Conservation (phyloP, 2,797 vertebrate genomes). For the Micropoecilia bifurca region DNA sequence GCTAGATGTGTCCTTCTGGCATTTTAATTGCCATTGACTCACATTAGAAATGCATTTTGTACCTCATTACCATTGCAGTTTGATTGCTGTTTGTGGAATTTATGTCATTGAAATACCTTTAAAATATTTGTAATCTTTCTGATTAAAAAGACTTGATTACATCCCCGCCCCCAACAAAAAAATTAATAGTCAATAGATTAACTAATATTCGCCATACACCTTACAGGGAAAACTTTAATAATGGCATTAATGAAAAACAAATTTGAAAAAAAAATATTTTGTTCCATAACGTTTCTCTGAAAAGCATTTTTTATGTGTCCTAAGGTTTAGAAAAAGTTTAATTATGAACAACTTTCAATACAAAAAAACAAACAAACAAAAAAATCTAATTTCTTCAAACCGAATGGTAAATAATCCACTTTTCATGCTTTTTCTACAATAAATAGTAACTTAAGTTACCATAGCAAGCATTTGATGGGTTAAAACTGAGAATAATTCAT, state of each 20-base stretch:
- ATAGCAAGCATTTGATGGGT: background rate
- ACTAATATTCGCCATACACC: background rate
- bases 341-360: background rate
- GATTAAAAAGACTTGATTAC: background rate
- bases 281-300: background rate
- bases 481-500: background rate
- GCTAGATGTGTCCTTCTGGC: background rate
- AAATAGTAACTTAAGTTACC: background rate
- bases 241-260: background rate
- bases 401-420: background rate
- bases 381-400: background rate
- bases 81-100: background rate
- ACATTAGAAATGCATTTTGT: background rate
- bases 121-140: background rate
- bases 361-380: background rate
- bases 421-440: background rate
- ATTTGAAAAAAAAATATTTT: background rate
- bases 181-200: too few relatives aligned
- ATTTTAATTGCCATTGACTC: background rate
- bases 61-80: background rate
- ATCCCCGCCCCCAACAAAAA: too few relatives aligned
- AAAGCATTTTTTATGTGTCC: background rate
- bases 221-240: background rate
- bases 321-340: background rate
- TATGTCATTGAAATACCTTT: background rate